Evolutionary conservation across 2,888 invertebrate genomes (phyloP).

Genomic region (Caenorhabditis sinica): DNA sequence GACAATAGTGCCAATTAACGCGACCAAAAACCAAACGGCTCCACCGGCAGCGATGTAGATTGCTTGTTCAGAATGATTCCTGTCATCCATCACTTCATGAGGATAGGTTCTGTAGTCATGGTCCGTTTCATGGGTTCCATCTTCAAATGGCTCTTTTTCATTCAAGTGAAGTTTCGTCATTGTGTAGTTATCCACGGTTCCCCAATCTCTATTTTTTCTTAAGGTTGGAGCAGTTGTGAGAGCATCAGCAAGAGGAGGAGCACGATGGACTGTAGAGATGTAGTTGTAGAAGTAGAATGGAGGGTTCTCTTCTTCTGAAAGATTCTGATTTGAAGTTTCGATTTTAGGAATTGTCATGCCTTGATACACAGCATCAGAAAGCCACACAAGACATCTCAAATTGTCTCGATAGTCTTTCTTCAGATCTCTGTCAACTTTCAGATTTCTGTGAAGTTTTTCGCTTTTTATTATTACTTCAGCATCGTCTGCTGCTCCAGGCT

Average conservation of each 20-base stretch:
- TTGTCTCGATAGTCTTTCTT: slow-evolving; percentile 8
- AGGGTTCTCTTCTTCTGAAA: slow-evolving; percentile 42
- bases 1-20: slow-evolving; percentile 14
- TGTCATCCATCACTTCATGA: slow-evolving; percentile 6
- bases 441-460: neutral
- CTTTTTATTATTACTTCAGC: neutral
- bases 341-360: neutral
- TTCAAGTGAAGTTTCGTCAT: neutral
- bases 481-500: neutral
- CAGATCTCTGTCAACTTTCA: neutral
- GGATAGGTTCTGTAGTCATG: slow-evolving; percentile 9
- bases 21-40: neutral
- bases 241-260: slow-evolving; percentile 42
- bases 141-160: slow-evolving; percentile 24
- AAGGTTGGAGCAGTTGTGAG: slow-evolving; percentile 3
- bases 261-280: slow-evolving; percentile 21
- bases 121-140: slow-evolving; percentile 34
- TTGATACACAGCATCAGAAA: slow-evolving; percentile 37
- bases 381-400: slow-evolving; percentile 42
- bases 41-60: neutral
- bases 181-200: neutral
- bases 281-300: slow-evolving; percentile 54
- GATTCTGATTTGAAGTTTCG: neutral
- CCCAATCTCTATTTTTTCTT: slow-evolving; percentile 6
- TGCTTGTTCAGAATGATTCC: neutral